Evolutionary conservation across 23 tunicate genomes (phyloP).

Genomic region (Styela plicata): DNA sequence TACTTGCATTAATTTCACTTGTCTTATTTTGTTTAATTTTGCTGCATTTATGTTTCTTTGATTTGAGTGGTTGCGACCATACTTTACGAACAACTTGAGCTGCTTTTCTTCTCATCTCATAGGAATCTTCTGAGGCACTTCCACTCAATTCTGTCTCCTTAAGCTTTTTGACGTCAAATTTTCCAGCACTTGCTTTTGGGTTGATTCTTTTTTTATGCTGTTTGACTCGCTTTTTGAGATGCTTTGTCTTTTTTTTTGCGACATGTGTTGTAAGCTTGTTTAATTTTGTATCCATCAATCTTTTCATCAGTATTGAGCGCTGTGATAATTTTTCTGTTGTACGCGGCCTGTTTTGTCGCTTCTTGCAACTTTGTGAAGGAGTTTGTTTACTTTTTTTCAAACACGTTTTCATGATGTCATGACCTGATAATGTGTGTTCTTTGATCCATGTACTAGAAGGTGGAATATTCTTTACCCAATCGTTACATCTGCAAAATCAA

Average conservation of each 20-base stretch:
- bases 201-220: neutral
- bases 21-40: neutral
- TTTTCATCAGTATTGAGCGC: constrained; percentile 16
- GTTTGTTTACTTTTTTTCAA: neutral
- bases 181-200: neutral
- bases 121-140: neutral
- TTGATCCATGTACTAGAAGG: constrained; percentile 16
- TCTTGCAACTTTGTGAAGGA: neutral
- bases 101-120: neutral
- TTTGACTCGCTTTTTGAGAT: neutral
- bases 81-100: neutral
- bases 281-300: constrained; percentile 5
- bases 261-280: neutral
- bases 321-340: neutral
- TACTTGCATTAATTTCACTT: neutral
- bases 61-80: constrained; percentile 1
- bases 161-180: neutral
- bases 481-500: constrained; percentile 2
- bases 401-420: neutral
- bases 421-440: constrained; percentile 18
- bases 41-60: neutral
- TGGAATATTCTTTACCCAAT: constrained; percentile 24
- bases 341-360: neutral
- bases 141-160: neutral
- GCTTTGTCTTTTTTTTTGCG: constrained; percentile 2